Conservation (phyloP, 2,797 vertebrate genomes). For the Danio jaintianensis region DNA sequence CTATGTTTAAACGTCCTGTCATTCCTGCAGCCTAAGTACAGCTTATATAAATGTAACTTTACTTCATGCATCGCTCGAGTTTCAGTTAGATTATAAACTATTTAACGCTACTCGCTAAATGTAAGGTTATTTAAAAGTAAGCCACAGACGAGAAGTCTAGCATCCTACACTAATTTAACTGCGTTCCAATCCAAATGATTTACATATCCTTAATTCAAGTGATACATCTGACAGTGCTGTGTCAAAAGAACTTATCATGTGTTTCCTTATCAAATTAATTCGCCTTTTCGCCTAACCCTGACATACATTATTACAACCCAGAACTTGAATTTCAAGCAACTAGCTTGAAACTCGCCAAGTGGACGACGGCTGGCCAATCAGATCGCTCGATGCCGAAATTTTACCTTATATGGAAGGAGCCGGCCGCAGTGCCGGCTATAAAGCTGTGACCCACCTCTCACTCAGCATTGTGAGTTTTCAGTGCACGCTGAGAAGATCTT, state of each 20-base stretch:
- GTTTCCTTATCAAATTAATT: neutral
- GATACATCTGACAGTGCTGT: neutral
- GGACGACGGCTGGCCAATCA: constrained; percentile 83
- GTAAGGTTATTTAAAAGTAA: neutral
- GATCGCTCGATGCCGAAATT: constrained; percentile 83
- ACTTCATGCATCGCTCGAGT: neutral
- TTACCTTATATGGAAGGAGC: constrained; percentile 96
- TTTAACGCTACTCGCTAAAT: neutral
- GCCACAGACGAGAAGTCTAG: neutral
- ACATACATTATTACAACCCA: constrained; percentile 40
- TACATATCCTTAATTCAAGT: neutral
- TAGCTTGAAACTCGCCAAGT: constrained; percentile 77
- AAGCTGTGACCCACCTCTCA: constrained; percentile 66
- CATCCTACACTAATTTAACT: neutral
- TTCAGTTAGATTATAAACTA: too few relatives aligned
- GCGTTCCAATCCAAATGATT: neutral
- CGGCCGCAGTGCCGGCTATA: constrained; percentile 78
- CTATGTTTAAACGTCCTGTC: neutral
- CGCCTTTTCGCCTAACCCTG: constrained; percentile 56
- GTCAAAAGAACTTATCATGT: neutral
- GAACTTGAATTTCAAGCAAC: constrained; percentile 71
- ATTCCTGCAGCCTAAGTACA: neutral
- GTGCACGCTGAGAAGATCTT: constrained; percentile 26
- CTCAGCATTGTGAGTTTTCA: constrained; percentile 37
- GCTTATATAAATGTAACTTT: neutral